Evolutionary conservation across 2,888 invertebrate species (phyloP).

Genomic region (Cryptophagus acutangulus): DNA sequence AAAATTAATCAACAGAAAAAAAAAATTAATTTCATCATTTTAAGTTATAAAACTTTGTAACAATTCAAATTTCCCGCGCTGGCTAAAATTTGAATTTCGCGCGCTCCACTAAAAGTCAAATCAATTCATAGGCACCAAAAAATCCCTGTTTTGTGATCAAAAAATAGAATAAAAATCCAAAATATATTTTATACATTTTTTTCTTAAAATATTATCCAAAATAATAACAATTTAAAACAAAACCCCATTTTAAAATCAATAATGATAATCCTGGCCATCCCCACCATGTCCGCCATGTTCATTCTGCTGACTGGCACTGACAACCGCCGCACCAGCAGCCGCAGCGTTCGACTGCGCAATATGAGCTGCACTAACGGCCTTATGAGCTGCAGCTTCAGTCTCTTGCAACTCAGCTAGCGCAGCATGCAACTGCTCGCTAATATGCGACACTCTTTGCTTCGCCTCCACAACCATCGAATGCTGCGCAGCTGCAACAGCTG

Average conservation of each 20-base stretch:
- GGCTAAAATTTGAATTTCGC: no score
- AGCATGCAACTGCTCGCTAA: slow-evolving; percentile 59
- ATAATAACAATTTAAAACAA: no score
- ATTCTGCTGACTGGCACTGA: slow-evolving; percentile 9
- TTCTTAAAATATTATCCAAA: slow-evolving; percentile 3
- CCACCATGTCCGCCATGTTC: not conserved
- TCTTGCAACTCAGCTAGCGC: slow-evolving; percentile 66
- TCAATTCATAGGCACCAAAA: no score
- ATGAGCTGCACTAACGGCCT: slow-evolving; percentile 61
- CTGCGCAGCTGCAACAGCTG: slow-evolving; percentile 65
- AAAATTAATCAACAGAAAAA: no score
- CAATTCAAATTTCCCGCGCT: no score
- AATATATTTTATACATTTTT: not conserved
- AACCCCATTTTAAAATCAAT: not conserved
- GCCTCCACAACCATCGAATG: slow-evolving; percentile 69
- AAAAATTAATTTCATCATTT: no score
- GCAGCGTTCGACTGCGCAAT: slow-evolving; percentile 67
- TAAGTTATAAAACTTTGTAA: no score
- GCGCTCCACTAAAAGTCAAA: no score
- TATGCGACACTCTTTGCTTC: slow-evolving; percentile 57
- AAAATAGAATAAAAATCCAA: not conserved
- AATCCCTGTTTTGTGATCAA: no score
- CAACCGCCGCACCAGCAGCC: slow-evolving; percentile 54
- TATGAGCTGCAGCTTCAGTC: slow-evolving; percentile 62
- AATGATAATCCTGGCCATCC: not conserved